phyloP scores from a whole-genome alignment of 2,113 vertebrate species.

The Mobula hypostoma region DNA sequence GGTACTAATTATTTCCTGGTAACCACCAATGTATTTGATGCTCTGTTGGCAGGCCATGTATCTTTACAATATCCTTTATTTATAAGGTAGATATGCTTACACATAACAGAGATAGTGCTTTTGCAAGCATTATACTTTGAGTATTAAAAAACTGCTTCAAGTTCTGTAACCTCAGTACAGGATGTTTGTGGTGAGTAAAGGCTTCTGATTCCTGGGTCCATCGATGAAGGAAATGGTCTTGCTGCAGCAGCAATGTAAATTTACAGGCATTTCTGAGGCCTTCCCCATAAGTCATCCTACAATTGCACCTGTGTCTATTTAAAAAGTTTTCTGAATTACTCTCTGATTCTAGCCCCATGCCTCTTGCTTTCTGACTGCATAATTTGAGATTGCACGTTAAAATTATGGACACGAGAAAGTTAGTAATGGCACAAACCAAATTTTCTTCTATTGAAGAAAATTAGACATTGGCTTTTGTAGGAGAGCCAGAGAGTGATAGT shows the following conservation, averaged over 20 bases:
- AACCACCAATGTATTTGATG: neutral
- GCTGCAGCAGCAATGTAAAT: neutral
- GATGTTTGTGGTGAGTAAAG: too few relatives aligned
- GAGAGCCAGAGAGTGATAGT: too few relatives aligned
- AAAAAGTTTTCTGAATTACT: neutral
- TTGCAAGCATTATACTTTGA: neutral
- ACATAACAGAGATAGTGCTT: neutral
- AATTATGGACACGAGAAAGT: neutral
- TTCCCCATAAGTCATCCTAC: neutral
- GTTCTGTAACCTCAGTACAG: too few relatives aligned
- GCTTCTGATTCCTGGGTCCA: neutral
- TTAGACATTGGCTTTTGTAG: too few relatives aligned
- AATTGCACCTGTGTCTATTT: neutral
- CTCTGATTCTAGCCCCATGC: too few relatives aligned
- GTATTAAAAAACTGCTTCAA: too few relatives aligned
- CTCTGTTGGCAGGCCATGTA: neutral
- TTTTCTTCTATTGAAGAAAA: too few relatives aligned
- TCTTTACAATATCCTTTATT: neutral
- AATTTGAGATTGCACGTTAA: neutral
- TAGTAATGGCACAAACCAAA: too few relatives aligned
- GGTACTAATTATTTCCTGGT: neutral
- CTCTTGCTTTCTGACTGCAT: too few relatives aligned
- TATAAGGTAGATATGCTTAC: neutral
- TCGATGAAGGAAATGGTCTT: neutral
- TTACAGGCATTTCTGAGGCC: neutral